Evolutionary conservation across 2,888 invertebrate species (phyloP).

Genomic region (Agrochola lychnidis): DNA sequence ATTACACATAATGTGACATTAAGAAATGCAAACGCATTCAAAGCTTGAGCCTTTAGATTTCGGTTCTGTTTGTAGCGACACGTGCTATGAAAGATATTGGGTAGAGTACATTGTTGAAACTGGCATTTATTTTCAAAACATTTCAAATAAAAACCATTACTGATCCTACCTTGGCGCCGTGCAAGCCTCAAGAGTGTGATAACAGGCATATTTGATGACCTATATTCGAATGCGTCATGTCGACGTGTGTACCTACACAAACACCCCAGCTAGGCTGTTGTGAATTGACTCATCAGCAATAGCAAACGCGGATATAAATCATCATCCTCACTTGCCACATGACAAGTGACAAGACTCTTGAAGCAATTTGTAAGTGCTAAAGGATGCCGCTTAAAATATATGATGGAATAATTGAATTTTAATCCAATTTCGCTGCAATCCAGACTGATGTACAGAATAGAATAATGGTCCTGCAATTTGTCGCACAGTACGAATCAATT

Average conservation of each 20-base stretch:
- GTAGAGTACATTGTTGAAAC: constrained; percentile 5
- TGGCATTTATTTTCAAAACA: constrained; percentile 1
- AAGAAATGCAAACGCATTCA: constrained; percentile 62
- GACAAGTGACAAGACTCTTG: constrained; percentile 49
- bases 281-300: too few relatives aligned
- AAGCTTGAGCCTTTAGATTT: constrained; percentile 52
- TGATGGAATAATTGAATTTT: constrained; percentile 63
- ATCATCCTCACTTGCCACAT: constrained; percentile 59
- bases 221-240: too few relatives aligned
- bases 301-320: constrained; percentile 59
- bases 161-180: constrained; percentile 11
- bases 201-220: too few relatives aligned
- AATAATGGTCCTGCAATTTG: constrained; percentile 78
- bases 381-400: constrained; percentile 59
- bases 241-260: too few relatives aligned
- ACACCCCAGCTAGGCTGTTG: too few relatives aligned
- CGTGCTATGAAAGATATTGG: constrained; percentile 29
- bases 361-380: constrained; percentile 57
- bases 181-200: too few relatives aligned
- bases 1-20: constrained; percentile 57
- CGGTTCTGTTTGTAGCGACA: constrained; percentile 47
- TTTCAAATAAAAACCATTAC: constrained; percentile 14
- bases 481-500: constrained; percentile 58
- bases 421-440: constrained; percentile 58
- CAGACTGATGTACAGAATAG: constrained; percentile 72